Evolutionary conservation across 2,888 invertebrate genomes (phyloP).

Genomic region (Ptilodon capucinus): DNA sequence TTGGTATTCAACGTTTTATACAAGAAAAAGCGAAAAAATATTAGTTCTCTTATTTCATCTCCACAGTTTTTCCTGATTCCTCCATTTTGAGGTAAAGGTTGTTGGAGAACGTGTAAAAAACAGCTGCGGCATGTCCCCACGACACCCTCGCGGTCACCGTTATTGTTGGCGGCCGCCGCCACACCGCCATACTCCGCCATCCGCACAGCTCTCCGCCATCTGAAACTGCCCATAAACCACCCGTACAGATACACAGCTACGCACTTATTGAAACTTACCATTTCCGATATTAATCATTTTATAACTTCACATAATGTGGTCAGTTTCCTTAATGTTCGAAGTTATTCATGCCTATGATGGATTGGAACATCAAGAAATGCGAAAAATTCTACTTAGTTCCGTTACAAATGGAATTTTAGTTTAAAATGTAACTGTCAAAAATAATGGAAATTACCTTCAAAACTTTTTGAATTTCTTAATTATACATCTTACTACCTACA

Average conservation of each 20-base stretch:
- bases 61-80: conserved; percentile 38
- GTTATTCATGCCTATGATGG: not conserved
- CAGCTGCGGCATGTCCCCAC: conserved; percentile 78
- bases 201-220: not conserved
- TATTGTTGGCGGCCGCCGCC: conserved; percentile 61
- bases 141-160: conserved; percentile 74
- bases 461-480: too few relatives aligned
- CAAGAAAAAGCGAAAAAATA: too few relatives aligned
- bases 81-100: conserved; percentile 59
- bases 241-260: conserved; percentile 52
- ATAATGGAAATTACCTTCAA: too few relatives aligned
- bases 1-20: too few relatives aligned
- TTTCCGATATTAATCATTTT: conserved; percentile 38
- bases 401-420: too few relatives aligned
- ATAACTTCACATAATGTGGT: conserved; percentile 27
- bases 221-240: conserved; percentile 75
- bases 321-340: conserved; percentile 2
- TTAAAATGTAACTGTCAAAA: too few relatives aligned
- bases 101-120: conserved; percentile 82
- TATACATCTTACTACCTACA: too few relatives aligned
- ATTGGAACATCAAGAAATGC: not conserved
- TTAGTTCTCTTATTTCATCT: conserved; percentile 12
- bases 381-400: not conserved
- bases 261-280: conserved; percentile 61
- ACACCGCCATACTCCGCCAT: not conserved